Evolutionary conservation across 2,113 vertebrate genomes (phyloP).

Genomic region (Mixornis gularis): DNA sequence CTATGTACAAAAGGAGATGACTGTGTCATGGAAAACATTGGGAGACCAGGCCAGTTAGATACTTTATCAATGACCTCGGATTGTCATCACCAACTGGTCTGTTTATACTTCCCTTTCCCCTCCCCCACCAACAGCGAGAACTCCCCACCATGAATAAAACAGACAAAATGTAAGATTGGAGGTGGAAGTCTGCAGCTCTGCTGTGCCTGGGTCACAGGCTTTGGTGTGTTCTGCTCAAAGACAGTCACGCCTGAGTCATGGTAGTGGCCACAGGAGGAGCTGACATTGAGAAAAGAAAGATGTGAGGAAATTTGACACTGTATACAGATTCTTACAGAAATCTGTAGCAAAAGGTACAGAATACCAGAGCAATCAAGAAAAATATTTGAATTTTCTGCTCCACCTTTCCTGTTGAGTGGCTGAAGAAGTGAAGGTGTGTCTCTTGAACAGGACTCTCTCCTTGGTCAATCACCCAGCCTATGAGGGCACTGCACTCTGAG

Average conservation of each 20-base stretch:
- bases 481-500: background rate
- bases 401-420: background rate
- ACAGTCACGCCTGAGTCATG: background rate
- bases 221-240: background rate
- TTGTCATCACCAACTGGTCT: background rate
- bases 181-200: background rate
- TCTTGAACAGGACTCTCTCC: background rate
- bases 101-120: background rate
- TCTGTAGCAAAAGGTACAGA: background rate
- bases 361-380: background rate
- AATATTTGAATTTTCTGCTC: background rate
- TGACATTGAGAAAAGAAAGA: background rate
- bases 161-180: background rate
- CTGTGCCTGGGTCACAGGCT: background rate
- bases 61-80: background rate
- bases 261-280: background rate
- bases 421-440: background rate
- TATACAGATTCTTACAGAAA: background rate
- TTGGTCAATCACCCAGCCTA: background rate
- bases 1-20: background rate
- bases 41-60: background rate
- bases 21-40: background rate
- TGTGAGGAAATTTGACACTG: background rate
- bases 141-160: background rate
- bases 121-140: accelerated